These are phyloP conservation scores for Drosophila meridiana DNA, from an alignment of 2,888 invertebrate genomes.

Conservation along the genomic window DNA sequence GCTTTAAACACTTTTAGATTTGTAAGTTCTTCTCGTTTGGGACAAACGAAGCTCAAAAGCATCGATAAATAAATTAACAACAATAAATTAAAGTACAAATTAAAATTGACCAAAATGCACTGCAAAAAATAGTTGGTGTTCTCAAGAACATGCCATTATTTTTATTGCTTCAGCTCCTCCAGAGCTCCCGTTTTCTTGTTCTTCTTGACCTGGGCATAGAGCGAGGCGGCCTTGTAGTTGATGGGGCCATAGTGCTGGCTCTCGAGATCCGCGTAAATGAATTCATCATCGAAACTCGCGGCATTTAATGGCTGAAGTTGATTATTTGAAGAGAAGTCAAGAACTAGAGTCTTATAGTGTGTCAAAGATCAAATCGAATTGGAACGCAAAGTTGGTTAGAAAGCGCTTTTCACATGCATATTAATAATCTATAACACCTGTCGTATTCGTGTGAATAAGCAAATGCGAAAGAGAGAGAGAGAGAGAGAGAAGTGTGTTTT, in stretches of 20 bases:
- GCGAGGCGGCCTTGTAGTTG: conserved; percentile 95
- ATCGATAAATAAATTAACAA: conserved; percentile 18
- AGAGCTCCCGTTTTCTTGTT: conserved; percentile 84
- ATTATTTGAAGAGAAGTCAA: conserved; percentile 18
- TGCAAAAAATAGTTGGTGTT: conserved; percentile 23
- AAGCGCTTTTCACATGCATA: conserved; percentile 48
- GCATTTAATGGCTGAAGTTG: conserved; percentile 91
- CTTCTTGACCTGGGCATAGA: conserved; percentile 91
- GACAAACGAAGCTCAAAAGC: conserved; percentile 55
- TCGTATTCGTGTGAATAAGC: conserved; percentile 55
- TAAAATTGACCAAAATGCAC: conserved; percentile 59
- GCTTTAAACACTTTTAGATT: conserved; percentile 62
- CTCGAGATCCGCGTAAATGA: conserved; percentile 96
- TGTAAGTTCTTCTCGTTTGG: conserved; percentile 2
- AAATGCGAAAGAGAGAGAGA: conserved; percentile 26
- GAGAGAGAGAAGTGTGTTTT: conserved; percentile 57
- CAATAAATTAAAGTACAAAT: conserved; percentile 9
- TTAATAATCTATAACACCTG: conserved; percentile 81
- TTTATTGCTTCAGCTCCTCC: conserved; percentile 73
- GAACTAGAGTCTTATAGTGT: neutral
- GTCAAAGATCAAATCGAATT: conserved; percentile 7
- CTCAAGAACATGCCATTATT: conserved; percentile 13
- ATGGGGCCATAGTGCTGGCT: conserved; percentile 96
- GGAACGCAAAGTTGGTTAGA: conserved; percentile 37
- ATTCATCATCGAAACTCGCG: conserved; percentile 87